These are phyloP conservation scores for Carcinoscorpius rotundicauda DNA, from an alignment of 1,140 invertebrate species.

Conservation along the genomic window DNA sequence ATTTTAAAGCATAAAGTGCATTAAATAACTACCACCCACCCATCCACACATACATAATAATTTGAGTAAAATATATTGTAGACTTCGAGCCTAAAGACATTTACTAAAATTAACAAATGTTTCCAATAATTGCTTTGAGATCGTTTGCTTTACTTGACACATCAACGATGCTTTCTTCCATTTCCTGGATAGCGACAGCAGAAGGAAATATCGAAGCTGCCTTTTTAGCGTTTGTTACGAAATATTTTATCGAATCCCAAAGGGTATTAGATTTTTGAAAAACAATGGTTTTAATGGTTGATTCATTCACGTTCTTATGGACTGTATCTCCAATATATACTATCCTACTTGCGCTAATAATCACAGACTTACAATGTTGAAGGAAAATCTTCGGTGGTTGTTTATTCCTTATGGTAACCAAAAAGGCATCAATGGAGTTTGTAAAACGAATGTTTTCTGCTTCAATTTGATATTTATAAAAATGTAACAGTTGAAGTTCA, in stretches of 20 bases:
- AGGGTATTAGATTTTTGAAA: conserved; percentile 66
- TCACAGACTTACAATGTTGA: conserved; percentile 84
- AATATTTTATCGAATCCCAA: conserved; percentile 66
- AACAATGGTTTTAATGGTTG: conserved; percentile 42
- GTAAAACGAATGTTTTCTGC: conserved; percentile 69
- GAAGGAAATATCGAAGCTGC: conserved; percentile 82
- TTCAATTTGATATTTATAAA: conserved; percentile 71
- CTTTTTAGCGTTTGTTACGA: conserved; percentile 74
- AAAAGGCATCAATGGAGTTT: conserved; percentile 80
- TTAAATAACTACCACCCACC: too few relatives aligned
- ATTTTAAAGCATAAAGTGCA: too few relatives aligned
- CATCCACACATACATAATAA: too few relatives aligned
- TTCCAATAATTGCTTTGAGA: conserved; percentile 49
- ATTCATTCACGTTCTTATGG: conserved; percentile 50
- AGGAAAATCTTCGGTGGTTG: conserved; percentile 86
- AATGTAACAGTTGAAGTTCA: conserved; percentile 68
- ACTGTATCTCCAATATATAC: conserved; percentile 89
- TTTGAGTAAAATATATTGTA: too few relatives aligned
- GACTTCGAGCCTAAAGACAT: too few relatives aligned
- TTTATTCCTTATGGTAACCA: conserved; percentile 78
- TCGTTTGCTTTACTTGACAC: conserved; percentile 62
- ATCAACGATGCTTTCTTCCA: conserved; percentile 78
- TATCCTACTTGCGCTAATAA: conserved; percentile 79
- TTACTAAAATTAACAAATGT: too few relatives aligned
- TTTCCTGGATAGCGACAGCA: conserved; percentile 76